Base-by-base conservation (phyloP, 2,797 vertebrate species). In the Morus bassanus region DNA sequence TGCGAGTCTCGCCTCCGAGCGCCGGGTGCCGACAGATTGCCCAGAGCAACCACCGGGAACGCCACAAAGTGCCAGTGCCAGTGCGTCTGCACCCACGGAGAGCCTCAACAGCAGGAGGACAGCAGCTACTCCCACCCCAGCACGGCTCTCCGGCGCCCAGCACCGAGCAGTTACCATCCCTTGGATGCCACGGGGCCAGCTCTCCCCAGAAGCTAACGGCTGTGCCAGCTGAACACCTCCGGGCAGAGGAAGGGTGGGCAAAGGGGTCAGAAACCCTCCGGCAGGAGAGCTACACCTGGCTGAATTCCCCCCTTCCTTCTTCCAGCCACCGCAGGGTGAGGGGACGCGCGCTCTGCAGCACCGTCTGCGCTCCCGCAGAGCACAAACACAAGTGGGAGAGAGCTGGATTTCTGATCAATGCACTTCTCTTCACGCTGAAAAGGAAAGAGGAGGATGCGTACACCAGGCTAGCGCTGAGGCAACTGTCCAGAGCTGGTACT, bases 401-500 rank as follows among this genome's bases (percentile, higher is more conserved):
- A 53, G 76, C 70, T 73, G 84, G 59, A 37, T 59, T 27, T 60
- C 74, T 56, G 59, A 27, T 11, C 56, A 25, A 60, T 0, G 41
- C 67, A 4, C 18, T 84, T 68, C 28, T 84, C 86, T 57, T 30
- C 56, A 0, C 0, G 45, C 76, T 61, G 67, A 27, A 50, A 79
- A 56, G 63, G 24, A 45, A 65, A 60, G 43, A 64, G 37, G 82
- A 87, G 64, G 85, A 25, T 33, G 59, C 28, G 8, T 37, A 67
- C 53, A 39, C 76, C 93, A 93, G 93, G 92, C 90, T 83, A 46
- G 92, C 45, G 14, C 46, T 9, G 33, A 87, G 83, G 84, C 63
- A 41, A 89, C 69, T 64, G 89, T 83, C 89, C 95, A 77, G 92
- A 94, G 95, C 87, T 92, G 95, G 93, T 79, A 93, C 89, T 88